Evolutionary conservation across 2,113 vertebrate genomes (phyloP).

Genomic region (Percina caprodes): DNA sequence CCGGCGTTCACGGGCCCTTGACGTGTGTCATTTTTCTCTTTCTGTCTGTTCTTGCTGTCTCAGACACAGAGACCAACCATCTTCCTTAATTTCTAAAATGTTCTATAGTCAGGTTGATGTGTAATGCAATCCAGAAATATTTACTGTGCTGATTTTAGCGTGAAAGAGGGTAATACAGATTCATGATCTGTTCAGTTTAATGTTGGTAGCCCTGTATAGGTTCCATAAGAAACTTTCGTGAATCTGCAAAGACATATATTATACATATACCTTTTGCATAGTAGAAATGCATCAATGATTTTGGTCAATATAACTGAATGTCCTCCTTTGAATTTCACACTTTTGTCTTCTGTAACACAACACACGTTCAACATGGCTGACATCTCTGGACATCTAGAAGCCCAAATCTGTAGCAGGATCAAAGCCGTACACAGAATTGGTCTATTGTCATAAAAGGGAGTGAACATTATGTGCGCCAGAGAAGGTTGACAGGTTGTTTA

Average conservation of each 20-base stretch:
- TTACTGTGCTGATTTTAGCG: background rate
- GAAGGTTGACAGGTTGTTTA: background rate
- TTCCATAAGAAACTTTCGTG: background rate
- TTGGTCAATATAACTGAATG: background rate
- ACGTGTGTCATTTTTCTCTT: conserved; percentile 47
- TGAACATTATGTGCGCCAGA: background rate
- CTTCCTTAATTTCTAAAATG: background rate
- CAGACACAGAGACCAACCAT: conserved; percentile 2
- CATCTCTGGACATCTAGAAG: background rate
- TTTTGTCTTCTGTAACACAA: background rate
- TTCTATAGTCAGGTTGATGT: background rate
- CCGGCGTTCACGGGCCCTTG: conserved; percentile 63
- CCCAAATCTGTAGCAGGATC: background rate
- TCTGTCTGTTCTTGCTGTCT: conserved; percentile 26
- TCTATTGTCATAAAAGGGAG: background rate
- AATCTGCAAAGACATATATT: background rate
- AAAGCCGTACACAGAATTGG: background rate
- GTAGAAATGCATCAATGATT: background rate
- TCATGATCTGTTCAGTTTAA: background rate
- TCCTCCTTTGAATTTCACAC: background rate
- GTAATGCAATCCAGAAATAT: background rate
- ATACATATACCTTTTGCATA: background rate
- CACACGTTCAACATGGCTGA: background rate
- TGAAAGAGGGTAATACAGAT: background rate
- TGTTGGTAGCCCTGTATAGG: background rate